phyloP scores from a whole-genome alignment of 2,888 invertebrate species.

The Cephus sareptanus region DNA sequence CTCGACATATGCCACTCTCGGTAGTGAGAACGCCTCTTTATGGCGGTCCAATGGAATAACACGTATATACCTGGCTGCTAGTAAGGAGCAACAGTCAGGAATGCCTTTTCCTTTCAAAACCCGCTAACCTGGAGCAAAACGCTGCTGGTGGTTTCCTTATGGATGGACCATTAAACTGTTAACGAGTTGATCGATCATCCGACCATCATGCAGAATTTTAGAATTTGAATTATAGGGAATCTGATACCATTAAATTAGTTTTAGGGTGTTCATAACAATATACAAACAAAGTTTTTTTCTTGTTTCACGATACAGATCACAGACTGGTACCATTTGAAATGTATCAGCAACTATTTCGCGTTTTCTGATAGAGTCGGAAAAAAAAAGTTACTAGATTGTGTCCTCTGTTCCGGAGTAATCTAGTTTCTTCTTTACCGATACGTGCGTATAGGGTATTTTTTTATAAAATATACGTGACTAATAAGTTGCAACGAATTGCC shows the following conservation, averaged over 20 bases:
- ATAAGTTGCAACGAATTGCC: not conserved
- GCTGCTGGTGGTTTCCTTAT: not conserved
- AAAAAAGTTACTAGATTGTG: too few relatives aligned
- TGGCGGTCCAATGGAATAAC: not conserved
- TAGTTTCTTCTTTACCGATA: not conserved
- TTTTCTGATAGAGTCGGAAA: too few relatives aligned
- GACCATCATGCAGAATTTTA: not conserved
- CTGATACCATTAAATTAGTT: not conserved
- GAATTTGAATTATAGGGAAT: not conserved
- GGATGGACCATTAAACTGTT: not conserved
- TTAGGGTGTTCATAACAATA: not conserved
- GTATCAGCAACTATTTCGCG: too few relatives aligned
- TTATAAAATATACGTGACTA: too few relatives aligned
- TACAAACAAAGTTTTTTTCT: too few relatives aligned
- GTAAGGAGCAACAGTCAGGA: constrained; percentile 20
- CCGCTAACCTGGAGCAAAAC: constrained; percentile 21
- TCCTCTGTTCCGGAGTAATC: not conserved
- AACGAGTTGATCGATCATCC: not conserved
- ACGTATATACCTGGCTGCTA: not conserved
- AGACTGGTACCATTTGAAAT: too few relatives aligned
- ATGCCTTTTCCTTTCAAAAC: constrained; percentile 49
- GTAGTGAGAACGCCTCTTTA: not conserved
- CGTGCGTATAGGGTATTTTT: too few relatives aligned
- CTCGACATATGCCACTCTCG: constrained; percentile 4
- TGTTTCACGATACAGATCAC: too few relatives aligned